Base-by-base conservation (phyloP, 2,888 invertebrate genomes). In the Amphimallon solstitiale region DNA sequence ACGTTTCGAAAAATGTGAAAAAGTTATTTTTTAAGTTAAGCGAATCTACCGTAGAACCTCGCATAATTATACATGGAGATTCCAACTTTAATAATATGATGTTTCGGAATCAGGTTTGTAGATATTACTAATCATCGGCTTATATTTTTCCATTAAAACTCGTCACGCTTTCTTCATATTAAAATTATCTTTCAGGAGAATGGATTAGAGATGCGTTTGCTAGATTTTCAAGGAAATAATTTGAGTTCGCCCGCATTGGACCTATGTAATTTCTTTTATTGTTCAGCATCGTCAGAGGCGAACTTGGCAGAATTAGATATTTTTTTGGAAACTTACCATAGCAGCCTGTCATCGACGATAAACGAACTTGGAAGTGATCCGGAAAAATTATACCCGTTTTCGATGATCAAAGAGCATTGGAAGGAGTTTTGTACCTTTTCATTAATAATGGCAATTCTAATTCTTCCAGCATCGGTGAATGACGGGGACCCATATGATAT, bases 201-300 rank as follows among this genome's bases (percentile, higher is more conserved):
- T 6, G 17, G 29, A 14, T 15, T 23, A 34, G 56, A 59, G 29
- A 23, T 59, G 5, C 56, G 56, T 0, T 17, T 71, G 37, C 40
- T 72, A n/a, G 71, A 72, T 37, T 70, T 68, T 60, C 71, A 72
- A 63, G 51, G 48, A 2, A 23, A 54, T 7, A 54, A 40, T 23
- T 10, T 68, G 4, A 67, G 45, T 7, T 72, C 76, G 5, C 77
- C 77, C 0, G 77, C 72, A 10, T 63, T 74, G 35, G 81, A 81
- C 63, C 60, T 81, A 34, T 66, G 74, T 3, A 79, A 80, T 59
- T 70, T 78, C 62, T 52, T 80, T 15, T 79, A 76, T 59, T 73
- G 74, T 7, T 73, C 72, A 21, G 69, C 74, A 23, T 67, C 73
- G 1, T 67, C 73, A 0, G 67, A 72, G 15, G 72, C 76, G 19